These are phyloP conservation scores for Anoura caudifer DNA, from an alignment of 2,113 vertebrate species.

Conservation along the genomic window DNA sequence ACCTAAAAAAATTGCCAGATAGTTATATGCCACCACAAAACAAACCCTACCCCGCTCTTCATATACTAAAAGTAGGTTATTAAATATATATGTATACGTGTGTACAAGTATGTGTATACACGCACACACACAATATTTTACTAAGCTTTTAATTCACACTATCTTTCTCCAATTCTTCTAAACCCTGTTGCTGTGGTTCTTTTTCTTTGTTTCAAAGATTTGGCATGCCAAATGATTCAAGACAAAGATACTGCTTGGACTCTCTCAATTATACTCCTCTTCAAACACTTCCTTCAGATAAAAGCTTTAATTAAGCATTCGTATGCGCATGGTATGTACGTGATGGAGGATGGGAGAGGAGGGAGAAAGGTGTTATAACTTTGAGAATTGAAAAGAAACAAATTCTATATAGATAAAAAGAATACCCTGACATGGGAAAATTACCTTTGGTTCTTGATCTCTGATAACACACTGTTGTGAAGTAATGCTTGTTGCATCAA, in stretches of 20 bases:
- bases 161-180: slow-evolving; percentile 10
- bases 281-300: slow-evolving; percentile 43
- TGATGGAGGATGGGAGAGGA: neutral
- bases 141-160: slow-evolving; percentile 23
- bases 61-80: slow-evolving; percentile 12
- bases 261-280: slow-evolving; percentile 19
- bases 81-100: neutral
- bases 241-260: slow-evolving; percentile 9
- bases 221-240: slow-evolving; percentile 53
- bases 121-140: neutral
- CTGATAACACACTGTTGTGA: slow-evolving; percentile 71
- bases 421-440: slow-evolving; percentile 64
- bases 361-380: slow-evolving; percentile 6
- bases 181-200: neutral
- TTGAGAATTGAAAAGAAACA: slow-evolving; percentile 43
- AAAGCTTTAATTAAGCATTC: slow-evolving; percentile 34
- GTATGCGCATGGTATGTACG: neutral
- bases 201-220: slow-evolving; percentile 26
- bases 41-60: neutral
- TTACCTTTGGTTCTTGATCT: slow-evolving; percentile 83
- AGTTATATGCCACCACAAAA: neutral
- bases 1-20: neutral
- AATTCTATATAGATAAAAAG: slow-evolving; percentile 55
- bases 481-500: slow-evolving; percentile 67
- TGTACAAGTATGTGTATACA: neutral